Conservation (phyloP, 2,113 vertebrate species). For the Malurus melanocephalus region DNA sequence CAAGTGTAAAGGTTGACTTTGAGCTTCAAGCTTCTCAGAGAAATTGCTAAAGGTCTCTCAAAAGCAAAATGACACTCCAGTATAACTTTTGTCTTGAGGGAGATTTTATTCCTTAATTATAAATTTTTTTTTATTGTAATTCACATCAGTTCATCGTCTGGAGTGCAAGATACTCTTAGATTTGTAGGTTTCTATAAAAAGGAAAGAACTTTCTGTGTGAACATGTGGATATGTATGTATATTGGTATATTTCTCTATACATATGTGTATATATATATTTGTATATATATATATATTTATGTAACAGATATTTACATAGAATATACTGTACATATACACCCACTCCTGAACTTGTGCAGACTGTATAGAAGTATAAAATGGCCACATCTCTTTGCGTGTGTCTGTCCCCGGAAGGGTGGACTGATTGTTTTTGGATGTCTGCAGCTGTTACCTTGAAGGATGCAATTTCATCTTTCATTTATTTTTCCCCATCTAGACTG, state of each 20-base stretch:
- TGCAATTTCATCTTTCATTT: conserved; percentile 99
- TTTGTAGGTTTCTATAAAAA: conserved; percentile 12
- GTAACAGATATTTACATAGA: conserved; percentile 66
- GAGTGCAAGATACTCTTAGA: conserved; percentile 38
- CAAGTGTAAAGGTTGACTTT: conserved; percentile 43
- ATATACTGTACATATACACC: conserved; percentile 77
- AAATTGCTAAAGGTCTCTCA: conserved; percentile 25
- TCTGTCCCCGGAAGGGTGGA: conserved; percentile 99
- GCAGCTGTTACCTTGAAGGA: conserved; percentile 99
- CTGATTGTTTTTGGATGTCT: conserved; percentile 98
- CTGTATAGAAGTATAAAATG: conserved; percentile 78
- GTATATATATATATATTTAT: conserved; percentile 76
- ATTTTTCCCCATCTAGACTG: conserved; percentile 99
- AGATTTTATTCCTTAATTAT: conserved; percentile 46
- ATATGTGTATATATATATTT: conserved; percentile 58
- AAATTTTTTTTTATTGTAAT: conserved; percentile 31
- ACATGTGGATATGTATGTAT: conserved; percentile 70
- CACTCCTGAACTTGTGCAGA: conserved; percentile 68
- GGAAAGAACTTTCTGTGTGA: conserved; percentile 25
- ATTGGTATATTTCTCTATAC: conserved; percentile 73
- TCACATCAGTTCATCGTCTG: conserved; percentile 28
- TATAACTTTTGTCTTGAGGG: conserved; percentile 53
- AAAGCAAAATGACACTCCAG: background rate
- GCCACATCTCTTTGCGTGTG: conserved; percentile 91
- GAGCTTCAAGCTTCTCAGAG: conserved; percentile 47